These are phyloP conservation scores for Tetramorium simillimum DNA, from an alignment of 1,140 invertebrate genomes.

Conservation along the genomic window DNA sequence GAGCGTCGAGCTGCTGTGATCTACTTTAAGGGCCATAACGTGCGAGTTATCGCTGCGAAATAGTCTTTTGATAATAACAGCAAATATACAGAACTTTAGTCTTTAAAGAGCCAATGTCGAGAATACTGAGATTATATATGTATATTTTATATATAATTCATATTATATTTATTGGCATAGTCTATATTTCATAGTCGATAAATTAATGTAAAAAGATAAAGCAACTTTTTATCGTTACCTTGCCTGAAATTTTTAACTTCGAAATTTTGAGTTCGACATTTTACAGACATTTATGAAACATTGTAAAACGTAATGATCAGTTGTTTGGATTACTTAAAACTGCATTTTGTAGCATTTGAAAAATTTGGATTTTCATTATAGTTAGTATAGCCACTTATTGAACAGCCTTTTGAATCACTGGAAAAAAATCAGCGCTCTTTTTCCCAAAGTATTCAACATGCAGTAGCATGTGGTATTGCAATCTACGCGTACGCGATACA, in stretches of 20 bases:
- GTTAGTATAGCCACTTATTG: not conserved
- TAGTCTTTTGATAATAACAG: not conserved
- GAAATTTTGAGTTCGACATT: not conserved
- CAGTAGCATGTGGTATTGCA: not conserved
- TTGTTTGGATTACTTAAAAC: not conserved
- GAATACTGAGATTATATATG: too few species aligned
- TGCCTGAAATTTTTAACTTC: not conserved
- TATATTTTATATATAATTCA: not conserved
- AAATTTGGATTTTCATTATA: not conserved
- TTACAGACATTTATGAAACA: not conserved
- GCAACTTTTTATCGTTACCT: not conserved
- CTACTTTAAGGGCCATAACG: not conserved
- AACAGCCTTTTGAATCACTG: not conserved
- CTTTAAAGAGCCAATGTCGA: not conserved
- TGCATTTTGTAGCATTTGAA: not conserved
- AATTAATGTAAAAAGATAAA: not conserved
- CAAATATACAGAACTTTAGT: not conserved
- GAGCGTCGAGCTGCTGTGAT: not conserved
- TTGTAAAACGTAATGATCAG: not conserved
- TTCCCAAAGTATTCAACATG: not conserved
- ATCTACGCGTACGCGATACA: conserved; percentile 1
- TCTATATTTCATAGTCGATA: too few species aligned
- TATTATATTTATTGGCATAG: too few species aligned
- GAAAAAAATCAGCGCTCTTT: not conserved
- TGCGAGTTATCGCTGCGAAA: not conserved